Evolutionary conservation across 2,888 invertebrate genomes (phyloP).

Genomic region (Mythimna impura): DNA sequence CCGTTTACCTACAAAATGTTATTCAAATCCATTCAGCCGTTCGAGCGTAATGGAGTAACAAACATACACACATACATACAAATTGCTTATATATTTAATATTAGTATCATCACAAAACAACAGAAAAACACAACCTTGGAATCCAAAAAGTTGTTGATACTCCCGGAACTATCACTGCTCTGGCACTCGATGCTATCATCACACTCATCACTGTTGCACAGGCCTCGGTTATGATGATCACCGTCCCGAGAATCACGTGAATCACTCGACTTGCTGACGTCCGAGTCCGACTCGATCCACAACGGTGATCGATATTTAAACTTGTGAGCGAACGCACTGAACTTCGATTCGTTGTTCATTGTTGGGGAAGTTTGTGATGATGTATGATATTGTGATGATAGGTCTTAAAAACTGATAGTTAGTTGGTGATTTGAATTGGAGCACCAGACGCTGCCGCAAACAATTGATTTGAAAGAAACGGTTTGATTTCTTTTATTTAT

Average conservation of each 20-base stretch:
- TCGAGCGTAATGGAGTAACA: too few species aligned
- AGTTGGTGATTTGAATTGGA: neutral
- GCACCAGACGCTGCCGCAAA: neutral
- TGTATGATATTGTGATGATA: conserved; percentile 10
- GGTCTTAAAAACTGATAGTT: neutral
- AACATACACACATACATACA: too few species aligned
- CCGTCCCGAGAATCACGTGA: conserved; percentile 45
- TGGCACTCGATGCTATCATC: conserved; percentile 80
- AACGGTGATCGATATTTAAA: conserved; percentile 88
- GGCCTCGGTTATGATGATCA: conserved; percentile 38
- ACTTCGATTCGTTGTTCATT: conserved; percentile 75
- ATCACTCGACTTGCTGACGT: conserved; percentile 75
- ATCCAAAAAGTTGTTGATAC: conserved; percentile 88
- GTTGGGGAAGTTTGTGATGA: conserved; percentile 7
- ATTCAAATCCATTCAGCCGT: too few species aligned
- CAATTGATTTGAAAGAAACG: neutral
- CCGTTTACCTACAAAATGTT: too few species aligned
- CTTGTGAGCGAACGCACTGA: conserved; percentile 84
- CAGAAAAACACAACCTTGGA: conserved; percentile 75
- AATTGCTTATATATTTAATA: too few species aligned
- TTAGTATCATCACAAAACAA: neutral
- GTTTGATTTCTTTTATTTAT: neutral
- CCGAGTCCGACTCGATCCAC: conserved; percentile 88
- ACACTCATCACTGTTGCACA: conserved; percentile 79
- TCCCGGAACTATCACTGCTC: conserved; percentile 80